These are phyloP conservation scores for Oriolus oriolus DNA, from an alignment of 2,113 vertebrate species.

Conservation along the genomic window DNA sequence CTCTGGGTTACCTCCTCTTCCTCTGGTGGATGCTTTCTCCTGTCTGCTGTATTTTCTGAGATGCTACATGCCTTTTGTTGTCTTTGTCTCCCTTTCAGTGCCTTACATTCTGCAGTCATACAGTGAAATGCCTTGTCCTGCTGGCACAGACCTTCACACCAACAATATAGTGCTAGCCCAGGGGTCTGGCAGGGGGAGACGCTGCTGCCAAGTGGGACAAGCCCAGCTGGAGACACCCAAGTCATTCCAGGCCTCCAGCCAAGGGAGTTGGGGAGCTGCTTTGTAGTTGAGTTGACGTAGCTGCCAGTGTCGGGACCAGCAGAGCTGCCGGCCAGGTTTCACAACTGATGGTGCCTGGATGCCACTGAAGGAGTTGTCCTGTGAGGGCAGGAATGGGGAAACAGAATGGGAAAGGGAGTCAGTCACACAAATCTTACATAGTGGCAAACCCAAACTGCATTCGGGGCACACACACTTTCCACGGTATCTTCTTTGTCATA, in stretches of 20 bases:
- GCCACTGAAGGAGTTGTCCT: not conserved
- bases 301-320: not conserved
- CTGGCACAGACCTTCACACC: constrained; percentile 30
- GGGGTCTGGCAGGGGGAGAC: not conserved
- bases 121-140: not conserved
- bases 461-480: not conserved
- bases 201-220: constrained; percentile 40
- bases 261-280: not conserved
- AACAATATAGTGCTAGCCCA: not conserved
- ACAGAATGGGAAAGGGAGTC: not conserved
- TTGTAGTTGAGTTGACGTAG: not conserved
- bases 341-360: not conserved
- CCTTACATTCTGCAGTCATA: not conserved
- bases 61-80: constrained; percentile 18
- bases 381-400: not conserved
- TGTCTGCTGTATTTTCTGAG: not conserved
- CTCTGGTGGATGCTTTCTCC: not conserved
- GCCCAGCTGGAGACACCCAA: constrained; percentile 12
- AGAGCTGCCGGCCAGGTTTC: constrained; percentile 20
- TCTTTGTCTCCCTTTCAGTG: constrained; percentile 41
- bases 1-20: constrained; percentile 4
- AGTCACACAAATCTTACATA: not conserved
- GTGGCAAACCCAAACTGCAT: not conserved
- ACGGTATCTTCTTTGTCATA: not conserved
- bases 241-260: constrained; percentile 55